Percentiles rank a stretch among this genome's conserved stretches.
Conservation (phyloP, 2,888 invertebrate species). For the Hyppa rectilinea region DNA sequence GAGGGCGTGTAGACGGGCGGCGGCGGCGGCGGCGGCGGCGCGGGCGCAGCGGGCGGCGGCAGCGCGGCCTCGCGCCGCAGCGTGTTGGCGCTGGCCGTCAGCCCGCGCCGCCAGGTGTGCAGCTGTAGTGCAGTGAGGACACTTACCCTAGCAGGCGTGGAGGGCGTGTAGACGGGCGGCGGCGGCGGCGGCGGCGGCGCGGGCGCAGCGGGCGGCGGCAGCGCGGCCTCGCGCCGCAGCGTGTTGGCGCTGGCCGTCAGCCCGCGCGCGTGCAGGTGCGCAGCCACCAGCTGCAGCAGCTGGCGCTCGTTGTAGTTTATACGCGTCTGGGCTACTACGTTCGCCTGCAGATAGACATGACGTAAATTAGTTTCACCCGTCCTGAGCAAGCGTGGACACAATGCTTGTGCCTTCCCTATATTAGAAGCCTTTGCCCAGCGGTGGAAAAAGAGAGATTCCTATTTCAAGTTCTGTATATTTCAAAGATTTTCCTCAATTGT, state of each 20-base stretch:
- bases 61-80: constrained; percentile 95
- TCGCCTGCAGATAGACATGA: constrained; percentile 90
- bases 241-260: constrained; percentile 93
- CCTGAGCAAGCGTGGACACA: no score
- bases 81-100: constrained; percentile 93
- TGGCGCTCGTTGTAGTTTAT: constrained; percentile 98
- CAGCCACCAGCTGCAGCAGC: constrained; percentile 97
- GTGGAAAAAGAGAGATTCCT: no score
- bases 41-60: constrained; percentile 86
- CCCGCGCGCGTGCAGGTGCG: constrained; percentile 95
- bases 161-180: constrained; percentile 90
- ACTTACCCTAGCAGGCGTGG: constrained; percentile 87
- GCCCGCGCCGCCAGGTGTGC: no score
- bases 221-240: constrained; percentile 94
- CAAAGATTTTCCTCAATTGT: no score
- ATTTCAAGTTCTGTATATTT: no score
- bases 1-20: no score
- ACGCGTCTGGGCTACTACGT: constrained; percentile 98
- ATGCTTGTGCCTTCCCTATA: no score
- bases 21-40: no score
- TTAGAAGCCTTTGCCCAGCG: no score
- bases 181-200: constrained; percentile 76
- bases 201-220: constrained; percentile 89
- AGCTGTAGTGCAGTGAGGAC: no score
- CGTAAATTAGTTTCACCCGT: no score